Base-by-base conservation (phyloP, 1,140 invertebrate species). In the Oedothorax gibbosus region DNA sequence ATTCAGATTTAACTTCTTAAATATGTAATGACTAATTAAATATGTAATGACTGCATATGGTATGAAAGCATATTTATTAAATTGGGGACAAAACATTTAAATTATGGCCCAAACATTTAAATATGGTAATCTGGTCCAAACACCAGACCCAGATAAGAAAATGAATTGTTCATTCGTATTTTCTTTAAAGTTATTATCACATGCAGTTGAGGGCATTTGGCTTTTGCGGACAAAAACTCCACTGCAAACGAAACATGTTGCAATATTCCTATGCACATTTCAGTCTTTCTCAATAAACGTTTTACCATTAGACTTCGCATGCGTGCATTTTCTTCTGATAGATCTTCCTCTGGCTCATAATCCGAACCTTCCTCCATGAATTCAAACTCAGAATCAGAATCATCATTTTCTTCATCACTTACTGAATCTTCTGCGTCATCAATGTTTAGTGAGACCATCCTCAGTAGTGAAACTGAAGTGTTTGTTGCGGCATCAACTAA, bases 151-250 rank as follows among this genome's bases (percentile, higher is more conserved):
- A 72, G 50, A 72, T 72, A 14, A 9, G 49, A 21, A 53, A 50
- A 72, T 0, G 69, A 50, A 50, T 72, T 50, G 51, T 72, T 72
- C 18, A 14, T 10, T 15, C 69, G 1, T 10, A 72, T 72, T 72
- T 72, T 72, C 51, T 72, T 72, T 12, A 72, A 21, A 14, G 69
- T 72, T 14, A 72, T 51, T 50, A 72, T 72, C 5, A 72, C 50
- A 15, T 72, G 14, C 12, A 72, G 49, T 50, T 50, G 2, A 7
- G 69, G 51, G 4, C 35, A 72, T 53, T 72, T 72, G 6, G 21
- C 15, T 11, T 72, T 12, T 9, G 14, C 20, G 8, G 21, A 35
- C 69, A 72, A 72, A 72, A 72, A 72, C 50, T 72, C 21, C 4
- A 72, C 51, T 35, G 9, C 14, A 51, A 72, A 72, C 12, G 12